Conservation (phyloP, 2,888 invertebrate genomes). For the Yponomeuta malinellus region DNA sequence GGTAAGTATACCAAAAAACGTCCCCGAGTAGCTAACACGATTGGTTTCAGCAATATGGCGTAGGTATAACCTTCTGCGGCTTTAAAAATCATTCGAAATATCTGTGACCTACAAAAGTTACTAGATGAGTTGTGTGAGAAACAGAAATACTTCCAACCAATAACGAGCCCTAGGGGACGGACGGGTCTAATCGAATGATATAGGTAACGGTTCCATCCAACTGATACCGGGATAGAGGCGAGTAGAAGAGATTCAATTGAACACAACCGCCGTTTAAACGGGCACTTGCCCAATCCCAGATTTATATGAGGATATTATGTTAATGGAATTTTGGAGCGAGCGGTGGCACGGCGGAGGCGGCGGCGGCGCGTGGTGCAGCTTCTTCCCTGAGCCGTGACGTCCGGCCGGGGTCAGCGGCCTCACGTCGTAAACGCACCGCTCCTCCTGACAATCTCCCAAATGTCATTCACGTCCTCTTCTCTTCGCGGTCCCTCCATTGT, state of each 20-base stretch:
- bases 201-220: neutral
- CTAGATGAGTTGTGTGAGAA: neutral
- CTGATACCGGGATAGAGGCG: neutral
- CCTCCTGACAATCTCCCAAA: conserved; percentile 44
- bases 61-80: too few relatives aligned
- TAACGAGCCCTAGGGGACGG: neutral
- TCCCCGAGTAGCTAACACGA: too few relatives aligned
- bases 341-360: conserved; percentile 4
- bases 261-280: conserved; percentile 10
- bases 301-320: conserved; percentile 14
- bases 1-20: too few relatives aligned
- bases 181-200: conserved; percentile 1
- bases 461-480: conserved; percentile 50
- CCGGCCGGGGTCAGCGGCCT: conserved; percentile 67
- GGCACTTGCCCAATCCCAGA: conserved; percentile 5
- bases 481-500: neutral
- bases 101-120: neutral
- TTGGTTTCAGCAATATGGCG: too few relatives aligned
- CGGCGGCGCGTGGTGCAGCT: conserved; percentile 42
- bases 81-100: too few relatives aligned
- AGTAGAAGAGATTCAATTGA: conserved; percentile 12
- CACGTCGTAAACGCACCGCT: conserved; percentile 8
- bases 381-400: conserved; percentile 67
- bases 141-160: neutral
- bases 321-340: conserved; percentile 14